These are phyloP conservation scores for Leptoclinus maculatus DNA, from an alignment of 2,797 vertebrate genomes.

Conservation along the genomic window DNA sequence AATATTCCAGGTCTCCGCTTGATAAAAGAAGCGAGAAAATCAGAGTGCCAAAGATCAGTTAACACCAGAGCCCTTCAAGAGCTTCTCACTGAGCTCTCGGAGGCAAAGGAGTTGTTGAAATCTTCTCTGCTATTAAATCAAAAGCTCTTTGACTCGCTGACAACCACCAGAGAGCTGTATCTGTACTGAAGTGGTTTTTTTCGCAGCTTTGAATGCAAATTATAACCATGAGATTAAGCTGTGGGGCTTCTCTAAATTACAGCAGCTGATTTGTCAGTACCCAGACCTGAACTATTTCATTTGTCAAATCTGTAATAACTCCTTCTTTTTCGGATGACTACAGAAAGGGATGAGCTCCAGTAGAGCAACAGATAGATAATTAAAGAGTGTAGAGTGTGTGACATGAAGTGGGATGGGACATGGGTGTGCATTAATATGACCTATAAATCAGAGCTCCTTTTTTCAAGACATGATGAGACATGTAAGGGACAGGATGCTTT, in stretches of 20 bases:
- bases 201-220: slow-evolving; percentile 49
- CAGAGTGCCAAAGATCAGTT: slow-evolving; percentile 35
- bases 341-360: slow-evolving; percentile 13
- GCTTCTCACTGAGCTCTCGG: slow-evolving; percentile 42
- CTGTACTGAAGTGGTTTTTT: slow-evolving; percentile 12
- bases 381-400: not conserved
- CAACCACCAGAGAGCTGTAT: slow-evolving; percentile 37
- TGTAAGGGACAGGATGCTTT: not conserved
- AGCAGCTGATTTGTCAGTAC: slow-evolving; percentile 26
- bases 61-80: slow-evolving; percentile 29
- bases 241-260: slow-evolving; percentile 24
- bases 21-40: slow-evolving; percentile 23
- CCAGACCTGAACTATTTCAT: slow-evolving; percentile 38
- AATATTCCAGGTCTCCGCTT: slow-evolving; percentile 33
- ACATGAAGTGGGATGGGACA: not conserved
- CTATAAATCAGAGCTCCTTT: not conserved
- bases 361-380: slow-evolving; percentile 13
- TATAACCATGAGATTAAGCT: slow-evolving; percentile 33
- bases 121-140: slow-evolving; percentile 53
- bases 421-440: not conserved
- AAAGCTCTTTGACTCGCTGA: slow-evolving; percentile 49
- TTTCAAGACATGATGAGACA: not conserved
- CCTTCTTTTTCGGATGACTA: slow-evolving; percentile 7
- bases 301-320: slow-evolving; percentile 29
- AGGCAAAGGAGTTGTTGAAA: slow-evolving; percentile 40